Evolutionary conservation across 2,113 vertebrate genomes (phyloP).

Genomic region (Gobius niger): DNA sequence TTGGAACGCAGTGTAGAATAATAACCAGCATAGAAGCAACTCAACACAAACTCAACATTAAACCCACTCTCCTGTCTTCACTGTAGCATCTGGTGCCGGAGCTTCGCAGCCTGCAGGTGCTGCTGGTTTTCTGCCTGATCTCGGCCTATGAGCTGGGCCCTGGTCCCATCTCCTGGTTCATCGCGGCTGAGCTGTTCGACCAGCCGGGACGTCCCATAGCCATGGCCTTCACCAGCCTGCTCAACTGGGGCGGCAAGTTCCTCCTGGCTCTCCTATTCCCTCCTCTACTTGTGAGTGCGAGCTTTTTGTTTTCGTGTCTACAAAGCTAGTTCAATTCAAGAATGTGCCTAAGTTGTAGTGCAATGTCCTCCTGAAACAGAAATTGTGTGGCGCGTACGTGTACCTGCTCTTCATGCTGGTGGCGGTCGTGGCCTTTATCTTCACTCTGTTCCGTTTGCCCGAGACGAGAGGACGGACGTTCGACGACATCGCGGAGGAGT

Average conservation of each 20-base stretch:
- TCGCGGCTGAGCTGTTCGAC: constrained; percentile 74
- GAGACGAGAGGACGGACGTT: constrained; percentile 80
- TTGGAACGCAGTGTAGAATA: no score
- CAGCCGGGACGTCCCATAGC: constrained; percentile 58
- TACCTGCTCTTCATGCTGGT: constrained; percentile 76
- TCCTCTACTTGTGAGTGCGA: constrained; percentile 46
- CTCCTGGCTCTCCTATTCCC: constrained; percentile 72
- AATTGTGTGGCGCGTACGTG: constrained; percentile 71
- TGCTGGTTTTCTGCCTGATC: constrained; percentile 72
- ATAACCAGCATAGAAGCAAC: no score
- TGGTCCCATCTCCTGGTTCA: constrained; percentile 75
- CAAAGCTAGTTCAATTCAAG: neutral
- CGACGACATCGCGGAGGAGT: constrained; percentile 78
- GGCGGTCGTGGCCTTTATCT: constrained; percentile 68
- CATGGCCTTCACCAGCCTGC: constrained; percentile 78
- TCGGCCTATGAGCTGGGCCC: constrained; percentile 71
- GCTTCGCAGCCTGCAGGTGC: constrained; percentile 60
- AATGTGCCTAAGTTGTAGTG: neutral
- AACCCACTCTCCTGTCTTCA: neutral
- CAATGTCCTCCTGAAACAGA: constrained; percentile 53
- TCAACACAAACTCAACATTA: neutral
- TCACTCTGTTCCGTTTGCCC: constrained; percentile 72
- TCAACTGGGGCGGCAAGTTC: constrained; percentile 77
- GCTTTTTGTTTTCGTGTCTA: neutral
- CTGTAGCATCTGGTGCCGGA: constrained; percentile 59